These are phyloP conservation scores for Trichopoda pennipes DNA, from an alignment of 2,888 invertebrate genomes.

Conservation along the genomic window DNA sequence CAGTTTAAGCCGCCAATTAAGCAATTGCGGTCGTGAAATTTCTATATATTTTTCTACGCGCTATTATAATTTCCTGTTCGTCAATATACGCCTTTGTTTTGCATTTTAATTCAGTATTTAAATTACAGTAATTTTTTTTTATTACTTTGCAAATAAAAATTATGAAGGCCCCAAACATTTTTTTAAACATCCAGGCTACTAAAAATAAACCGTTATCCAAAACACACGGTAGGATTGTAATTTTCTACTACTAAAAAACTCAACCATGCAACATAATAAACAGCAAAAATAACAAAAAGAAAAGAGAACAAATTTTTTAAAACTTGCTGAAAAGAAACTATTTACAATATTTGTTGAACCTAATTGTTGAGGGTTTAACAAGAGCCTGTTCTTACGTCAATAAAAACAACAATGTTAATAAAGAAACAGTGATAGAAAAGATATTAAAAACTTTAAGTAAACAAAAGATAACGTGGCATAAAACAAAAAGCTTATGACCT, in stretches of 20 bases:
- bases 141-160: too few species aligned
- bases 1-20: too few species aligned
- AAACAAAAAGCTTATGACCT: conserved; percentile 32
- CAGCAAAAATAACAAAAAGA: conserved; percentile 9
- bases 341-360: not conserved
- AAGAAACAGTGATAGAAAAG: not conserved
- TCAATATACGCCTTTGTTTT: too few species aligned
- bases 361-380: not conserved
- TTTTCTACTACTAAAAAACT: conserved; percentile 11
- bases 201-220: too few species aligned
- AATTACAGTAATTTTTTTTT: too few species aligned
- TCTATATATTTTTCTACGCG: too few species aligned
- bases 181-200: too few species aligned
- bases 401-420: not conserved
- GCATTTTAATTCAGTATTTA: too few species aligned
- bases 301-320: not conserved
- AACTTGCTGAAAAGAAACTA: not conserved
- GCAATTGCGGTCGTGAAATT: too few species aligned
- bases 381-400: not conserved
- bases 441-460: conserved; percentile 12
- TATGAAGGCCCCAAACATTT: too few species aligned
- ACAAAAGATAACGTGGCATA: conserved; percentile 61
- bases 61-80: too few species aligned
- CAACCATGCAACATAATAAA: not conserved
- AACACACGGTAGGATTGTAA: not conserved